These are phyloP conservation scores for Drosophila ezoana DNA, from an alignment of 2,888 invertebrate genomes.

Conservation along the genomic window DNA sequence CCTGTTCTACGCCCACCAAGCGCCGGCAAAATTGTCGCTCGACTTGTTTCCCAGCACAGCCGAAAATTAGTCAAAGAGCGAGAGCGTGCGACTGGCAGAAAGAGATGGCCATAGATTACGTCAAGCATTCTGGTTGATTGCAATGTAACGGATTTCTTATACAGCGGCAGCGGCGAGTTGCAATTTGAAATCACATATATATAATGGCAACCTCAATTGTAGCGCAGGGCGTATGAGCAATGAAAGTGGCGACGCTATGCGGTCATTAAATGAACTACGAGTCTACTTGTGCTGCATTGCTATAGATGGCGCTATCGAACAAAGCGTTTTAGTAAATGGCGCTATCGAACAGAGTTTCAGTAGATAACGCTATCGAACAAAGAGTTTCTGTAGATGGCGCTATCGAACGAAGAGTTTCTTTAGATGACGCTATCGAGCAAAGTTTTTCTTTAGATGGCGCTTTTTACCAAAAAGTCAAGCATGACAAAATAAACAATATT, in stretches of 20 bases:
- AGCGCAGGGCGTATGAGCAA: constrained; percentile 34
- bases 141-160: constrained; percentile 17
- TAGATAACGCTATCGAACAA: no score
- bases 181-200: constrained; percentile 34
- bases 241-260: constrained; percentile 2
- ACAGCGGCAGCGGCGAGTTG: constrained; percentile 6
- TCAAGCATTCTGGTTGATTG: constrained; percentile 22
- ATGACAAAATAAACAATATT: no score
- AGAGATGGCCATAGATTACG: constrained; percentile 26
- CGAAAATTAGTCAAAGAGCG: constrained; percentile 33
- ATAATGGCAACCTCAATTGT: constrained; percentile 6
- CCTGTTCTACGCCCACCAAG: constrained; percentile 77
- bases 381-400: no score
- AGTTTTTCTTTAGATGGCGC: no score
- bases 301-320: constrained; percentile 24
- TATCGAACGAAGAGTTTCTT: no score
- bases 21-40: constrained; percentile 51
- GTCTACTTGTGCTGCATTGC: no score
- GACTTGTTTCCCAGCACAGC: constrained; percentile 43
- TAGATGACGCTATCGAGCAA: no score
- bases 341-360: neutral
- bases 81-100: neutral
- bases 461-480: no score
- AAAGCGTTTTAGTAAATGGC: constrained; percentile 3
- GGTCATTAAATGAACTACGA: constrained; percentile 2